Evolutionary conservation across 2,113 vertebrate genomes (phyloP), one percentile per base, ranked within the genome.

Genomic region (Vidua chalybeata): DNA sequence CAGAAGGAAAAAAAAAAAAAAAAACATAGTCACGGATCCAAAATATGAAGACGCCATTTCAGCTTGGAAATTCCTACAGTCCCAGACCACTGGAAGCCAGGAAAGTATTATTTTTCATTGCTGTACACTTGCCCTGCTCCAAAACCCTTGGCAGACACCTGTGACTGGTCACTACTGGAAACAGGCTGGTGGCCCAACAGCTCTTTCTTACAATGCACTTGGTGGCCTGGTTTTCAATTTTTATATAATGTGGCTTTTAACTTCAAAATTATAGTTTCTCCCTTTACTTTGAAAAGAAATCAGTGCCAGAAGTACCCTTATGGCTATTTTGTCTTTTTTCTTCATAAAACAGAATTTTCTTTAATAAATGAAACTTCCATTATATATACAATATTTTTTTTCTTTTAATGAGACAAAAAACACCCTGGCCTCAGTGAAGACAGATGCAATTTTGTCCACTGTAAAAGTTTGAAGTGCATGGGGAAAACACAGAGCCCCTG

Each of bases 11-110:
- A 63, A 81, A 61, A 13, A 81, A 61, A 13, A 35, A 37, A 37
- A 28, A 37, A 2, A 2, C 27, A 33, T 1, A 4, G 4, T 41
- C 10, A 26, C 16, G 10, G 10, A 28, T 69, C n/a, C 1, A 0
- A 76, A 83, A 74, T 24, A 72, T 0, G 3, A 86, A 87, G n/a
- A 62, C 0, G 4, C 14, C 10, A 10, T 88, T 62, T 68, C 2
- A 4, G 5, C 10, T 67, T 2, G 0, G 9, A 18, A 90, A 68
- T 26, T 61, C 17, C 33, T 51, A 63, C 17, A 58, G 10, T 43
- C 19, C 28, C 33, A 68, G 66, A 28, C 61, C 52, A 22, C 15
- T 48, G 26, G n/a, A 72, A 68, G 33, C 10, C 8, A 10, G 43
- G 33, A 69, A 64, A 73, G 7, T 49, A 43, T 52, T 75, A 27